These are phyloP conservation scores for Campylomormyrus numenius DNA, from an alignment of 2,113 vertebrate genomes.

Conservation along the genomic window DNA sequence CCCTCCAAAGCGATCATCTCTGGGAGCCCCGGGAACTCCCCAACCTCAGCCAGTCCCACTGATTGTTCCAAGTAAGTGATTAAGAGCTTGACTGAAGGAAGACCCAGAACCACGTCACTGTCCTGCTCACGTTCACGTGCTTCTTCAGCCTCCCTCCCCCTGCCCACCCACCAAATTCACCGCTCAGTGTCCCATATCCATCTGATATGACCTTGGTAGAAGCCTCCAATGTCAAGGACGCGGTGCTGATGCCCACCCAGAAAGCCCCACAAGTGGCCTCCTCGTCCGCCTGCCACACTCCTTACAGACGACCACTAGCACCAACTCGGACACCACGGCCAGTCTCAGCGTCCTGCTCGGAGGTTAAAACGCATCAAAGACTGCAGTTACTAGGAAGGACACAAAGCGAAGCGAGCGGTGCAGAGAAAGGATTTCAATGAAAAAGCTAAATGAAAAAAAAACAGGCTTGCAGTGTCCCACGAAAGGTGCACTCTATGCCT, in stretches of 20 bases:
- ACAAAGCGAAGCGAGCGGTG: background rate
- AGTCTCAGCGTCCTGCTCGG: background rate
- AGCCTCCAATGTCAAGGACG: background rate
- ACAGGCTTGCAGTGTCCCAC: background rate
- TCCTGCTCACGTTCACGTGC: background rate
- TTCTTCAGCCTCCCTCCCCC: background rate
- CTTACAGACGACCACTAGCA: background rate
- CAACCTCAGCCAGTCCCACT: background rate
- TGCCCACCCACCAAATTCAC: background rate
- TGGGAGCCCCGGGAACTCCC: background rate
- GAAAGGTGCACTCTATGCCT: background rate
- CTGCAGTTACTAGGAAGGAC: background rate
- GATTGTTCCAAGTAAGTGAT: background rate
- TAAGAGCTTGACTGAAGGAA: conserved; percentile 8
- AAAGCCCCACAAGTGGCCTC: background rate
- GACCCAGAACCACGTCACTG: conserved; percentile 1
- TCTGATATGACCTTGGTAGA: background rate
- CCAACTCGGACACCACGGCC: background rate
- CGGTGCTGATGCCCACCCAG: background rate
- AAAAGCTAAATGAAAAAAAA: background rate
- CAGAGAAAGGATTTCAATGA: background rate
- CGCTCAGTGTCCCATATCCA: background rate
- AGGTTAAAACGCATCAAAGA: background rate
- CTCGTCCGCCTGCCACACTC: background rate
- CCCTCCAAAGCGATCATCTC: background rate